phyloP scores from a whole-genome alignment of 1,140 invertebrate genomes.

The Colletes latitarsis region DNA sequence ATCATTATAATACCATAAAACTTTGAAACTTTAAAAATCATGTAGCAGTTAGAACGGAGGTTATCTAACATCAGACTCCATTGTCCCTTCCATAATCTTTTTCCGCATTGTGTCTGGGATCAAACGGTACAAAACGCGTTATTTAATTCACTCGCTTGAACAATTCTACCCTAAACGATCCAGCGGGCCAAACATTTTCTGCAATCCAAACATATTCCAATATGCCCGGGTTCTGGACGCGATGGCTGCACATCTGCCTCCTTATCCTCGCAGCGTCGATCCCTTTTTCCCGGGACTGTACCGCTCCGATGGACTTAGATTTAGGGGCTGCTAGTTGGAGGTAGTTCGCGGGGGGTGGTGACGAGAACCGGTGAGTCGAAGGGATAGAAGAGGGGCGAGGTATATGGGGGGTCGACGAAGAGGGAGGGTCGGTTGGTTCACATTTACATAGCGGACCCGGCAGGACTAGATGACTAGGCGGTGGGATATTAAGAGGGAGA shows the following conservation, averaged over 20 bases:
- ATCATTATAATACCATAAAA: too few relatives aligned
- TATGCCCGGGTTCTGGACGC: slow-evolving; percentile 20
- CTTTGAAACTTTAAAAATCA: too few relatives aligned
- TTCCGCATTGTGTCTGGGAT: too few relatives aligned
- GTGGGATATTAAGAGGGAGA: slow-evolving; percentile 79
- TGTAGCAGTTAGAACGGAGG: too few relatives aligned
- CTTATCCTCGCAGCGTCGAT: slow-evolving; percentile 11
- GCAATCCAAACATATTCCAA: not conserved
- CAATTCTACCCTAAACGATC: not conserved
- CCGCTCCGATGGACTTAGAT: slow-evolving; percentile 78
- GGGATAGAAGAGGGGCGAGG: slow-evolving; percentile 60
- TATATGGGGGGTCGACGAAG: slow-evolving; percentile 61
- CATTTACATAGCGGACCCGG: slow-evolving; percentile 81
- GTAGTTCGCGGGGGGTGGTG: slow-evolving; percentile 76
- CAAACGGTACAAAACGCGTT: too few relatives aligned
- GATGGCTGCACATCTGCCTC: slow-evolving; percentile 43
- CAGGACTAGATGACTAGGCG: slow-evolving; percentile 81
- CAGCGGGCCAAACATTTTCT: too few relatives aligned
- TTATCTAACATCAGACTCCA: too few relatives aligned
- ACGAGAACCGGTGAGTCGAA: slow-evolving; percentile 58
- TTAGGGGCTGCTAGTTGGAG: slow-evolving; percentile 79
- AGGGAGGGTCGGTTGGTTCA: slow-evolving; percentile 73
- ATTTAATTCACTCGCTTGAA: not conserved
- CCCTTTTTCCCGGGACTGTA: slow-evolving; percentile 77
- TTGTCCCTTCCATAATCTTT: too few relatives aligned